Percentiles rank a stretch among this genome's conserved stretches.
Conservation (phyloP, 2,888 invertebrate species). For the Bellardia bayeri region DNA sequence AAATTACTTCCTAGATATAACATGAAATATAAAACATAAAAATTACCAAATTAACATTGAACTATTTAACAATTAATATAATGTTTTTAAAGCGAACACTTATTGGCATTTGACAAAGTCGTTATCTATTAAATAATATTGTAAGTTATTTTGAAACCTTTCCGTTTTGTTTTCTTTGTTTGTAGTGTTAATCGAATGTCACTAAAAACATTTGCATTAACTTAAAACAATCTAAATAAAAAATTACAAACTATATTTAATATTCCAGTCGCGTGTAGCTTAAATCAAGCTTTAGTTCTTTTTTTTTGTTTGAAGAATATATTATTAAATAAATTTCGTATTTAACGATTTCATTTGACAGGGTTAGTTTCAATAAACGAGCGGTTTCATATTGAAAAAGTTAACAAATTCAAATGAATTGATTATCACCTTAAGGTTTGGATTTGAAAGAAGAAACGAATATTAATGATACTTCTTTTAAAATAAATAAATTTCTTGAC, state of each 20-base stretch:
- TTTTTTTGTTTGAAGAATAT: slow-evolving; percentile 21
- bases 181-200: not conserved
- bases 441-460: not conserved
- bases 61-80: slow-evolving; percentile 31
- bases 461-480: too few relatives aligned
- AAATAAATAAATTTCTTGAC: too few relatives aligned
- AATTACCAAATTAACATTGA: slow-evolving; percentile 40
- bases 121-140: not conserved
- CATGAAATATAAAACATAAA: not conserved
- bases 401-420: slow-evolving; percentile 18
- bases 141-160: not conserved
- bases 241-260: slow-evolving; percentile 27
- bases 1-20: slow-evolving; percentile 26
- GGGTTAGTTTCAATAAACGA: not conserved
- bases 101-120: not conserved
- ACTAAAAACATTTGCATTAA: slow-evolving; percentile 8
- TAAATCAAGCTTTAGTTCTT: not conserved
- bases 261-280: slow-evolving; percentile 37
- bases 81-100: not conserved
- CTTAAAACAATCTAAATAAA: not conserved
- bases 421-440: slow-evolving; percentile 5
- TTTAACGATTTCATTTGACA: slow-evolving; percentile 11
- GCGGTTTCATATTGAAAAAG: not conserved
- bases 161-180: not conserved
- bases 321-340: slow-evolving; percentile 31